These are phyloP conservation scores for Nycticryphes semicollaris DNA, from an alignment of 2,113 vertebrate genomes.

Conservation along the genomic window DNA sequence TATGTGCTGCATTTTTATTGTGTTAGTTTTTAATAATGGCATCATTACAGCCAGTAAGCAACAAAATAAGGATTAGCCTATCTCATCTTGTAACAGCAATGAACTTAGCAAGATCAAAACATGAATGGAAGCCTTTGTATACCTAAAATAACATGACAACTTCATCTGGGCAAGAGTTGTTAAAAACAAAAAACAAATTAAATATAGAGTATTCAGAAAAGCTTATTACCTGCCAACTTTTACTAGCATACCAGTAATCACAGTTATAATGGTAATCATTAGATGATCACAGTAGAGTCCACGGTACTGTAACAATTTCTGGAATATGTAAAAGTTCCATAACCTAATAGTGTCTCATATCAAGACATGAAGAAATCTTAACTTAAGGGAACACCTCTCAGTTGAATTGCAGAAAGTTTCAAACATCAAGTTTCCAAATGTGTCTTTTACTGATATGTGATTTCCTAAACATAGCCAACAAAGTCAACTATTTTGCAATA, in stretches of 20 bases:
- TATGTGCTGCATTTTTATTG: neutral
- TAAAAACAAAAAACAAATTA: neutral
- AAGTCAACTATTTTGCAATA: neutral
- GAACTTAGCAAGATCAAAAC: neutral
- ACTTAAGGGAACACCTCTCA: neutral
- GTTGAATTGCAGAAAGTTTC: neutral
- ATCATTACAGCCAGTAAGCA: neutral
- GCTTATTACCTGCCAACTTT: neutral
- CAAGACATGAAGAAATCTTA: neutral
- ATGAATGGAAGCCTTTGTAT: neutral
- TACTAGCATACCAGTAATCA: neutral
- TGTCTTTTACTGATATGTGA: neutral
- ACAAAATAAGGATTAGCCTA: neutral
- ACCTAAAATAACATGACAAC: neutral
- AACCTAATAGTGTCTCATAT: neutral
- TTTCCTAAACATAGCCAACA: neutral
- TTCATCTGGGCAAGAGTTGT: neutral
- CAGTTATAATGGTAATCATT: neutral
- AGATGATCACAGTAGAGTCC: neutral
- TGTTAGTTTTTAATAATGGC: neutral
- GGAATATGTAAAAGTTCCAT: neutral
- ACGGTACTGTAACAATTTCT: neutral
- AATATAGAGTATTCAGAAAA: neutral
- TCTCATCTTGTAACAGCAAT: neutral
- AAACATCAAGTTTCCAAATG: neutral